Conservation (phyloP, 2,888 invertebrate species). For the Keiferia lycopersicella region DNA sequence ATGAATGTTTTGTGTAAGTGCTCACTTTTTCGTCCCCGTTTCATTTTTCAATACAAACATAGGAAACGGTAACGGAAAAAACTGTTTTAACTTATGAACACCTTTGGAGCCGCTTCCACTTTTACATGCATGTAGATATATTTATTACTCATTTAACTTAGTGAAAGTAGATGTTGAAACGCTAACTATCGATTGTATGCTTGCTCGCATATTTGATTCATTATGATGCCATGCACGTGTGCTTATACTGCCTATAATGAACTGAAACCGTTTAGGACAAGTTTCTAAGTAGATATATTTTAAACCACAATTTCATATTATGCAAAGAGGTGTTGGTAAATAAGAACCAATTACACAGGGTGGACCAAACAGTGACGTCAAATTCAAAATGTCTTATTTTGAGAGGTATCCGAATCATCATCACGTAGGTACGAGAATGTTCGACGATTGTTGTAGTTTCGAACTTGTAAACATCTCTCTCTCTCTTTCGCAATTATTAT, state of each 20-base stretch:
- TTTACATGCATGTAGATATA: constrained; percentile 33
- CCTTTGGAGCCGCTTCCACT: constrained; percentile 38
- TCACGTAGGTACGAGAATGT: too few relatives aligned
- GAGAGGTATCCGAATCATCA: too few relatives aligned
- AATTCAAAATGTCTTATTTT: too few relatives aligned
- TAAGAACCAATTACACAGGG: too few relatives aligned
- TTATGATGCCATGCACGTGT: not conserved
- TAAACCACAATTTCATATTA: too few relatives aligned
- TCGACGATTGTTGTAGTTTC: too few relatives aligned
- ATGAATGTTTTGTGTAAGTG: constrained; percentile 66
- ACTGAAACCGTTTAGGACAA: too few relatives aligned
- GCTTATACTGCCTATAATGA: not conserved
- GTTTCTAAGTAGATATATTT: too few relatives aligned
- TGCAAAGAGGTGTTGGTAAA: too few relatives aligned
- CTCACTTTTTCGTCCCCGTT: constrained; percentile 58
- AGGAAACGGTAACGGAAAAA: constrained; percentile 36
- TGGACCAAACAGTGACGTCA: too few relatives aligned
- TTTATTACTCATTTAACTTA: constrained; percentile 31
- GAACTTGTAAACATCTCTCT: too few relatives aligned
- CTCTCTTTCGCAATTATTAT: too few relatives aligned
- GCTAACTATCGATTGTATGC: constrained; percentile 44
- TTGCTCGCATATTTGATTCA: constrained; percentile 43
- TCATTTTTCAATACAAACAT: constrained; percentile 56
- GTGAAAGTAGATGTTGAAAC: constrained; percentile 56
- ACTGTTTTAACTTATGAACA: constrained; percentile 20